Percentiles rank a stretch among this genome's conserved stretches.
Conservation (phyloP, 2,113 vertebrate genomes). For the Tympanuchus pallidicinctus region DNA sequence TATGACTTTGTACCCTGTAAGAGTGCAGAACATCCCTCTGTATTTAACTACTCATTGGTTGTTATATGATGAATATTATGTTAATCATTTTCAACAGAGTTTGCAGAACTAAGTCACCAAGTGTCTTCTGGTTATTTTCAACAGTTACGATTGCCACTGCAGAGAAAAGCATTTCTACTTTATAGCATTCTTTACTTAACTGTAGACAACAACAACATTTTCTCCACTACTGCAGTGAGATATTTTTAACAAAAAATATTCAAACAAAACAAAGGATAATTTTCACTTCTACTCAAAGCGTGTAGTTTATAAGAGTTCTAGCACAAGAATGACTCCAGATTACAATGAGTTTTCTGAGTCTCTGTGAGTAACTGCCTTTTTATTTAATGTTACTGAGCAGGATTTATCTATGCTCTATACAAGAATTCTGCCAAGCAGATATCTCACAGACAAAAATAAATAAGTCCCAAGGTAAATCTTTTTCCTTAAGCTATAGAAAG, state of each 20-base stretch:
- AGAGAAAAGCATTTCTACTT: not conserved
- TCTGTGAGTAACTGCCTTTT: not conserved
- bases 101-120: not conserved
- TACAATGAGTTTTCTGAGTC: not conserved
- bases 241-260: not conserved
- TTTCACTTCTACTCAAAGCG: not conserved
- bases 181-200: not conserved
- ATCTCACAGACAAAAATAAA: not conserved
- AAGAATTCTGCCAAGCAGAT: not conserved
- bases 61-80: not conserved
- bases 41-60: not conserved
- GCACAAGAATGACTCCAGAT: not conserved
- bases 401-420: not conserved
- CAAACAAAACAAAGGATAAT: not conserved
- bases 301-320: not conserved
- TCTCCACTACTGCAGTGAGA: not conserved
- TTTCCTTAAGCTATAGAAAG: not conserved
- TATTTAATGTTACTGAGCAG: not conserved
- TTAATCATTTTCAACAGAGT: not conserved
- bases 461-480: not conserved
- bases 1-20: not conserved
- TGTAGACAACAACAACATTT: not conserved
- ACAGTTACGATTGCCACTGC: not conserved
- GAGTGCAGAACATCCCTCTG: not conserved
- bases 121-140: slow-evolving; percentile 2